Base-by-base conservation (phyloP, 2,797 vertebrate species). In the Uromys caudimaculatus region DNA sequence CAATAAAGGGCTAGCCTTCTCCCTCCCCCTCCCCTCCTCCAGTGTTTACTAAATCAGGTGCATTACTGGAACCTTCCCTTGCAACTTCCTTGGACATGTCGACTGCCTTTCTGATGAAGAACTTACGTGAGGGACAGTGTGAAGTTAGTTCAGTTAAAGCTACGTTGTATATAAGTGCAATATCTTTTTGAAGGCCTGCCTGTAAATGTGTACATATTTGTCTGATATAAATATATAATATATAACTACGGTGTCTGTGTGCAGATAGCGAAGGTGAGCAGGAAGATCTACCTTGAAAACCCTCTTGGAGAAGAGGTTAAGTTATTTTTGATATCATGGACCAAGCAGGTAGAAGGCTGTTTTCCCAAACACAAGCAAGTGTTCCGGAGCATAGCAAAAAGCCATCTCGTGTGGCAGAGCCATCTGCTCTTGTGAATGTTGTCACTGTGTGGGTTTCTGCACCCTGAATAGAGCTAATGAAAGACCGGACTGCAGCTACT, bases 151-250 rank as follows among this genome's bases (percentile, higher is more conserved):
- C 95, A 95, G 98, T 97, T 97, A 93, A 97, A 98, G 97, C 98
- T 98, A 97, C 96, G 54, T 97, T 98, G 98, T 98, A 98, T 98
- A 97, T 98, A 98, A 98, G 98, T 98, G 98, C 98, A 99, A 98
- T 99, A 98, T 98, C 90, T 98, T 97, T 98, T 97, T 97, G 98
- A 98, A 98, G 98, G 98, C 98, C 96, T 44, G 44, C 92, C 91
- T 99, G 98, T 98, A 99, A 98, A 98, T 98, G 98, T 99, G 98
- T 99, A 98, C 98, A 99, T 97, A 99, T 79, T 75, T 98, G 97
- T 96, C 97, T 97, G 97, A 98, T 98, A 98, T 97, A 98, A 98
- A 99, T 97, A 96, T 92, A 77, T 97, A 97, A 98, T 97, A 98
- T 98, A 98, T 98, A 96, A 97, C 69, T 93, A 87, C 14, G 94